These are phyloP conservation scores for Drosophila subobscura DNA, from an alignment of 1,140 invertebrate species.

Conservation along the genomic window DNA sequence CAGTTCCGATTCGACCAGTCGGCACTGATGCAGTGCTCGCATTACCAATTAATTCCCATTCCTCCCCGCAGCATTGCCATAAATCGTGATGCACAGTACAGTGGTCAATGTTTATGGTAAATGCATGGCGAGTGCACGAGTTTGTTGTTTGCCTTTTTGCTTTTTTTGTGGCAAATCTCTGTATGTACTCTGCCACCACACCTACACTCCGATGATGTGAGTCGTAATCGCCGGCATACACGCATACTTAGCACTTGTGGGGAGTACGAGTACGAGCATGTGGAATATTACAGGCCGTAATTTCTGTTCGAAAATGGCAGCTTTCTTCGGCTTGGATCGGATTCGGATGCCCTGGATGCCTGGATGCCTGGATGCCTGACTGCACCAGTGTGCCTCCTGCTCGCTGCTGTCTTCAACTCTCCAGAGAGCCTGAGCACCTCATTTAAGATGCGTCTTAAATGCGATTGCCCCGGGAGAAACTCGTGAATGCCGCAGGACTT, in stretches of 20 bases:
- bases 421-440: constrained; percentile 64
- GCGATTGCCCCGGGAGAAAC: constrained; percentile 66
- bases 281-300: constrained; percentile 16
- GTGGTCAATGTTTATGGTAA: constrained; percentile 50
- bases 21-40: constrained; percentile 71
- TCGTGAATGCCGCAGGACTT: constrained; percentile 79
- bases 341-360: neutral
- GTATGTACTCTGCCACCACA: constrained; percentile 29
- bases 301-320: constrained; percentile 54
- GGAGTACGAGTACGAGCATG: neutral
- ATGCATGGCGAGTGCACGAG: constrained; percentile 27
- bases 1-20: constrained; percentile 61
- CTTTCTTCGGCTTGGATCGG: constrained; percentile 47
- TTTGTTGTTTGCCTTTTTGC: too few species aligned
- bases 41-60: constrained; percentile 75
- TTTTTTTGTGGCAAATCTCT: constrained; percentile 11
- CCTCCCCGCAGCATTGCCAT: constrained; percentile 63
- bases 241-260: constrained; percentile 13
- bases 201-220: constrained; percentile 22
- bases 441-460: constrained; percentile 82
- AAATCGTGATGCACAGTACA: constrained; percentile 67
- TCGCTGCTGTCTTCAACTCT: constrained; percentile 2
- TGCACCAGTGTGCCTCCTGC: constrained; percentile 22
- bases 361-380: too few species aligned
- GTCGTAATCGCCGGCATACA: constrained; percentile 11